These are phyloP conservation scores for Acronicta leporina DNA, from an alignment of 2,888 invertebrate species.

Conservation along the genomic window DNA sequence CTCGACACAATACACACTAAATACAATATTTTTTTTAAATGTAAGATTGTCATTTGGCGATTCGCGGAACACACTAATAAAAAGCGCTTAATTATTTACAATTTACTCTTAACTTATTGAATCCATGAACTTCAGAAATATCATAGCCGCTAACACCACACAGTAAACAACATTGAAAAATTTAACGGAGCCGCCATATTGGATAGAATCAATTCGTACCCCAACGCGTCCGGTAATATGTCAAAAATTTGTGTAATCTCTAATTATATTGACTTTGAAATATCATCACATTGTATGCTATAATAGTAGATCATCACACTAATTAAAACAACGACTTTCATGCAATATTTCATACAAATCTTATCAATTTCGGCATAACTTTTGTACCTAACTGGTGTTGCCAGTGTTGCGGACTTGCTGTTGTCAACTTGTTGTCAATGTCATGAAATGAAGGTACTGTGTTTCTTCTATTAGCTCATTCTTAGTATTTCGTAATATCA, in stretches of 20 bases:
- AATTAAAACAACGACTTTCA: conserved; percentile 12
- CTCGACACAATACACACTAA: conserved; percentile 48
- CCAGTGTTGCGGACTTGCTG: conserved; percentile 12
- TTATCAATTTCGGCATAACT: conserved; percentile 1
- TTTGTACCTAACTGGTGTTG: conserved; percentile 3
- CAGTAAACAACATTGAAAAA: conserved; percentile 69
- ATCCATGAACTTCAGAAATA: conserved; percentile 14
- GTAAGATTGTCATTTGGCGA: conserved; percentile 34
- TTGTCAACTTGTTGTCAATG: too few relatives aligned
- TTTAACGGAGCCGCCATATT: conserved; percentile 75
- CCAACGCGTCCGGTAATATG: conserved; percentile 44
- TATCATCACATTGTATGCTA: conserved; percentile 25
- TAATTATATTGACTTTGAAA: conserved; percentile 19
- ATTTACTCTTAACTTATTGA: conserved; percentile 9
- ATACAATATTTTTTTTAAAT: conserved; percentile 37
- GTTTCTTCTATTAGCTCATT: too few relatives aligned
- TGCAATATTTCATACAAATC: conserved; percentile 37
- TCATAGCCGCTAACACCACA: conserved; percentile 47
- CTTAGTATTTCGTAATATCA: too few relatives aligned
- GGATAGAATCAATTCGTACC: conserved; percentile 56
- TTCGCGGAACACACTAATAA: conserved; percentile 46
- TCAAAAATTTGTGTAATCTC: conserved; percentile 40
- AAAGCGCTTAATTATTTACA: conserved; percentile 6
- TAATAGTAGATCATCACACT: conserved; percentile 38
- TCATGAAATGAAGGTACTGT: too few relatives aligned